A percentile compares a stretch with the other conserved stretches of the same genome.
phyloP scores from a whole-genome alignment of 2,113 vertebrate species.

The Colistium nudipinnis region DNA sequence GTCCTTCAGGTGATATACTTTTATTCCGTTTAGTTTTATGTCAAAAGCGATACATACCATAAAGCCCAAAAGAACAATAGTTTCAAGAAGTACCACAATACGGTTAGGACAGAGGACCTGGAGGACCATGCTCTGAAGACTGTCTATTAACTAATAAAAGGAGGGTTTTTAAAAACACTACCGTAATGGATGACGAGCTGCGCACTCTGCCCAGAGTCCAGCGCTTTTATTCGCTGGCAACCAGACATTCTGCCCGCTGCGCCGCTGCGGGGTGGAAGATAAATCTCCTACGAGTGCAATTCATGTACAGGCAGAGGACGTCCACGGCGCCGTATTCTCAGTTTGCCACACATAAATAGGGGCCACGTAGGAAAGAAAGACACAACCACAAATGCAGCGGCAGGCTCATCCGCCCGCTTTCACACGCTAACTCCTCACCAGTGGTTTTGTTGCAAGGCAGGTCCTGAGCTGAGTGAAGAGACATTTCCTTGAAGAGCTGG shows the following conservation, averaged over 20 bases:
- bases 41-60: background rate
- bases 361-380: background rate
- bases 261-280: conserved; percentile 35
- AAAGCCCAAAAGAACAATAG: background rate
- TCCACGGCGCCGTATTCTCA: conserved; percentile 16
- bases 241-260: conserved; percentile 30
- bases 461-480: background rate
- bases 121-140: background rate
- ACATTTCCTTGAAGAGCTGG: background rate
- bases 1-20: background rate
- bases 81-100: background rate
- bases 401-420: background rate
- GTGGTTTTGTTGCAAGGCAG: background rate
- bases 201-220: conserved; percentile 28
- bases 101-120: background rate
- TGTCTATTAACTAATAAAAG: background rate
- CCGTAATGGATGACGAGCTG: conserved; percentile 37
- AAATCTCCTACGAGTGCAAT: conserved; percentile 39
- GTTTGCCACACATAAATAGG: conserved; percentile 7
- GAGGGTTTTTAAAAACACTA: background rate
- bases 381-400: background rate
- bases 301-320: conserved; percentile 27
- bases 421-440: background rate
- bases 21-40: background rate
- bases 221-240: conserved; percentile 60